Percentiles rank a stretch among this genome's conserved stretches.
These are phyloP conservation scores for Bombyx huttoni DNA, from an alignment of 2,888 invertebrate genomes.

Conservation along the genomic window DNA sequence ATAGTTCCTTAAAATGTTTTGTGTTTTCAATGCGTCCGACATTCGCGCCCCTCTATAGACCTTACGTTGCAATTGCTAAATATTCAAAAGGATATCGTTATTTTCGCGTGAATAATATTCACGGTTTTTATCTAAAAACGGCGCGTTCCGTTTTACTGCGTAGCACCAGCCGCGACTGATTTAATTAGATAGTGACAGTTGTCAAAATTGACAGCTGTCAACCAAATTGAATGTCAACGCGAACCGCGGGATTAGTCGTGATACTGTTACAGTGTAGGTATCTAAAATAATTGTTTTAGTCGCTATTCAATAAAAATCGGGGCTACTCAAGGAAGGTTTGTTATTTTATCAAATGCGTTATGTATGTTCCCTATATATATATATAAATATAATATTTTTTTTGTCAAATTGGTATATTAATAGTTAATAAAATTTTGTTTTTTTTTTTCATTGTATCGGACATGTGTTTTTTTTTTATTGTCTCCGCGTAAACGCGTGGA, in stretches of 20 bases:
- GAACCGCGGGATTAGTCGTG: too few species aligned
- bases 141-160: background rate
- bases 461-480: background rate
- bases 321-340: background rate
- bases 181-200: background rate
- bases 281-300: too few species aligned
- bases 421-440: background rate
- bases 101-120: background rate
- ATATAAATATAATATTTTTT: background rate
- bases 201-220: background rate
- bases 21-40: too few species aligned
- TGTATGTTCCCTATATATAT: background rate
- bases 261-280: too few species aligned
- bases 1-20: too few species aligned
- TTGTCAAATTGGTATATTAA: background rate
- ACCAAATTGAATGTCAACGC: background rate
- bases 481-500: background rate
- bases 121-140: background rate
- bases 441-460: background rate
- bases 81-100: background rate
- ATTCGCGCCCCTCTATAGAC: background rate
- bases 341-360: background rate
- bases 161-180: background rate
- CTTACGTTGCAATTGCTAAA: background rate
- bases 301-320: too few species aligned